phyloP scores from a whole-genome alignment of 2,797 vertebrate genomes.

The Babyrousa celebensis region DNA sequence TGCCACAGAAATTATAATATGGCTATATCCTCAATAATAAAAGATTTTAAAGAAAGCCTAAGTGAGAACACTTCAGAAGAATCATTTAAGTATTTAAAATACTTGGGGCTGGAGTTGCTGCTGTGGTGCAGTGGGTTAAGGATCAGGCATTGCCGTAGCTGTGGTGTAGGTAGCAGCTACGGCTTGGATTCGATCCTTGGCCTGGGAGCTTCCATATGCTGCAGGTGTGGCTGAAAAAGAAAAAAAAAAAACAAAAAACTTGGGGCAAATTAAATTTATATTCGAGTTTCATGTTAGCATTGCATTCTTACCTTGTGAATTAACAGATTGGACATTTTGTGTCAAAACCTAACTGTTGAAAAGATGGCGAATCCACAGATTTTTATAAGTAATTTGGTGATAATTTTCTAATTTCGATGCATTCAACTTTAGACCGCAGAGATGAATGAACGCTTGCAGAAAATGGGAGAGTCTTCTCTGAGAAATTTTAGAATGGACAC shows the following conservation, averaged over 20 bases:
- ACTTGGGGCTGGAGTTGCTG: not conserved
- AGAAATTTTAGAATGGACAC: slow-evolving; percentile 95
- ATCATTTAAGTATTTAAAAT: slow-evolving; percentile 60
- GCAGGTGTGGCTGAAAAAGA: too few relatives aligned
- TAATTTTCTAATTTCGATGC: slow-evolving; percentile 77
- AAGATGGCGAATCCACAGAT: not conserved
- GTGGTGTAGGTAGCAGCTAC: too few relatives aligned
- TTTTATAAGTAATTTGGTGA: slow-evolving; percentile 57
- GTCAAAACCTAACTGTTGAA: slow-evolving; percentile 66
- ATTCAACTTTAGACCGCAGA: slow-evolving; percentile 93
- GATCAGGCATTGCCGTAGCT: too few relatives aligned
- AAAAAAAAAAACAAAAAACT: slow-evolving; percentile 24
- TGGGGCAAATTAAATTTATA: slow-evolving; percentile 60
- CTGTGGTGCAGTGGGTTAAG: too few relatives aligned
- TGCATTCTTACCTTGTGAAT: slow-evolving; percentile 46
- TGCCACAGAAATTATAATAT: slow-evolving; percentile 56
- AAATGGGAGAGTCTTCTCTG: slow-evolving; percentile 95
- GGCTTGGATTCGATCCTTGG: too few relatives aligned
- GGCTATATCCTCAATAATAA: not conserved
- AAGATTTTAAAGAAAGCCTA: slow-evolving; percentile 53
- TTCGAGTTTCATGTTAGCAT: slow-evolving; percentile 53
- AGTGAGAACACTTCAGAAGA: slow-evolving; percentile 63
- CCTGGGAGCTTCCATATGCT: too few relatives aligned
- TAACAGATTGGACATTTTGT: slow-evolving; percentile 45
- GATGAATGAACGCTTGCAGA: slow-evolving; percentile 95